Evolutionary conservation across 1,140 invertebrate genomes (phyloP), one percentile per base, ranked within the genome.

Genomic region (Drosophila arizonae): DNA sequence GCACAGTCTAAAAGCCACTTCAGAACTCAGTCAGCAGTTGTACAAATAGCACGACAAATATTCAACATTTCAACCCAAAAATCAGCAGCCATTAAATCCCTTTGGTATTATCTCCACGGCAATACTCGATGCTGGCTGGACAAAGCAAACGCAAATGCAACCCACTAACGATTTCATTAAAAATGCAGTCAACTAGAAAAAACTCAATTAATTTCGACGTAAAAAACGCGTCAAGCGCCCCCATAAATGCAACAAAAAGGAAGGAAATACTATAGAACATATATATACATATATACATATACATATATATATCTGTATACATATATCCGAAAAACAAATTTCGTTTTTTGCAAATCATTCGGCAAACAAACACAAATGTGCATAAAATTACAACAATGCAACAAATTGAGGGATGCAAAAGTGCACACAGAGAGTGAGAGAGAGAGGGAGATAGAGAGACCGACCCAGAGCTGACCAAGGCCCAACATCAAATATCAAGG

Each of bases 171-270:
- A 90, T 90, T 90, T 90, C 88, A 90, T 90, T 88, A 86, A 88
- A 89, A 90, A 79, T 57, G 71, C 88, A 90, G 78, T 81, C 88
- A 90, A 82, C 89, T 90, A 88, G 79, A 90, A 90, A 90, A 90
- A 90, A 90, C 84, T 85, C 85, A 90, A 90, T 90, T 90, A 89
- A 90, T 81, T 85, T 72, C 65, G 36, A 76, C 52, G 67, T 76
- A 82, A 80, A 89, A 79, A 81, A 87, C 48, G 52, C 41, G 69
- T 33, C 30, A 61, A 64, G 63, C 41, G 70, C 62, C 58, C 51
- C 46, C 58, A 66, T 43, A 72, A 65, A 33, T 51, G 50, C 50
- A 71, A 9, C 28, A 66, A 30, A 67, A 60, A 30, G 6, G 28
- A 61, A 36, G 33, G 33, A 60, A 62, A 36, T n/a, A 57, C 36